phyloP scores from a whole-genome alignment of 2,113 vertebrate species.

The Myotis brandtii region DNA sequence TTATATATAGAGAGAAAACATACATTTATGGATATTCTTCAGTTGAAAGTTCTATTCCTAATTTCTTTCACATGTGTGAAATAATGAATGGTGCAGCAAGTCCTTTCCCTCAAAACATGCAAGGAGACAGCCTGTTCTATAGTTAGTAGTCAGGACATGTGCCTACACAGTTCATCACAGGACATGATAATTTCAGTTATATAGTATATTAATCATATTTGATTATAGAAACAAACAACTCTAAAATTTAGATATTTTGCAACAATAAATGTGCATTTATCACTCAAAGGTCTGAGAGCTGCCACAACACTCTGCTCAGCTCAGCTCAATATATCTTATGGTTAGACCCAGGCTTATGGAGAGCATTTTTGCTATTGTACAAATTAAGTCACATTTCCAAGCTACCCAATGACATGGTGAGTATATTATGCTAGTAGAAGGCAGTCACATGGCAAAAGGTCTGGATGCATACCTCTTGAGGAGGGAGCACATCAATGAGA shows the following conservation, averaged over 20 bases:
- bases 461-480: not conserved
- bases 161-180: not conserved
- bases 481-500: not conserved
- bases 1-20: not conserved
- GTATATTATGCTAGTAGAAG: not conserved
- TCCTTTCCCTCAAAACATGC: not conserved
- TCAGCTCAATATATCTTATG: not conserved
- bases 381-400: not conserved
- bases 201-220: not conserved
- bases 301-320: not conserved
- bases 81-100: not conserved
- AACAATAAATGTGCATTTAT: not conserved
- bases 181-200: not conserved
- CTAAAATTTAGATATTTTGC: not conserved
- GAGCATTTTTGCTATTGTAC: not conserved
- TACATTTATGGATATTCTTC: not conserved
- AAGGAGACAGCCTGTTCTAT: not conserved
- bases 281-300: not conserved
- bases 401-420: not conserved
- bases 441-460: not conserved
- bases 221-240: not conserved
- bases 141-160: not conserved
- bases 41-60: not conserved
- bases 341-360: not conserved
- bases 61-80: conserved; percentile 4